Conservation (phyloP, 2,113 vertebrate species). For the Otolemur garnettii region DNA sequence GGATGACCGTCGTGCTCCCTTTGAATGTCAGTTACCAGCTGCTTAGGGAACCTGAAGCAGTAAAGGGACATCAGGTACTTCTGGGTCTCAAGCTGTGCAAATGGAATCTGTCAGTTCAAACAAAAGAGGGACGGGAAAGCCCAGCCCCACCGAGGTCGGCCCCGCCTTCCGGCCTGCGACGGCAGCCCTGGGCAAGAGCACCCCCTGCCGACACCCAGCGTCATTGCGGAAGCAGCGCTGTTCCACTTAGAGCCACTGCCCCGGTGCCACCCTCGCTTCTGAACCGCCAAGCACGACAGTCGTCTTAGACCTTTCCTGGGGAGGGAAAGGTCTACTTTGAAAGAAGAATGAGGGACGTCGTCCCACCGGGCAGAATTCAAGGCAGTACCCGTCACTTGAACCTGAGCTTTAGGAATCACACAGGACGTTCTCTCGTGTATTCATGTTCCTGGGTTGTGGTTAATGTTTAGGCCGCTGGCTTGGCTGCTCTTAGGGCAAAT, state of each 20-base stretch:
- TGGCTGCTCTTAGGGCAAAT: not conserved
- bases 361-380: not conserved
- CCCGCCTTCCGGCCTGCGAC: not conserved
- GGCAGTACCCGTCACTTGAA: not conserved
- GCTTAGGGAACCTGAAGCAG: constrained; percentile 25
- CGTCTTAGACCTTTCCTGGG: not conserved
- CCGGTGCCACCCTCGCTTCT: rapidly evolving
- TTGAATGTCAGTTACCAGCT: constrained; percentile 39
- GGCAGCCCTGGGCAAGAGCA: constrained; percentile 54
- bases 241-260: rapidly evolving
- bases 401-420: not conserved
- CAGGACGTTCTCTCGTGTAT: not conserved
- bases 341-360: not conserved
- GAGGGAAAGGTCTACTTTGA: not conserved
- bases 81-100: not conserved
- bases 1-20: not conserved
- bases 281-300: not conserved
- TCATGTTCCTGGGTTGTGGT: not conserved
- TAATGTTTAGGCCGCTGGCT: not conserved
- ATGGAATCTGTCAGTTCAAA: not conserved
- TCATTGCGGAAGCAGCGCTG: not conserved
- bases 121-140: not conserved
- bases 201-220: constrained; percentile 67
- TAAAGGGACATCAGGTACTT: not conserved
- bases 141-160: not conserved